Conservation (phyloP, 2,113 vertebrate species). For the Artemisiospiza belli region DNA sequence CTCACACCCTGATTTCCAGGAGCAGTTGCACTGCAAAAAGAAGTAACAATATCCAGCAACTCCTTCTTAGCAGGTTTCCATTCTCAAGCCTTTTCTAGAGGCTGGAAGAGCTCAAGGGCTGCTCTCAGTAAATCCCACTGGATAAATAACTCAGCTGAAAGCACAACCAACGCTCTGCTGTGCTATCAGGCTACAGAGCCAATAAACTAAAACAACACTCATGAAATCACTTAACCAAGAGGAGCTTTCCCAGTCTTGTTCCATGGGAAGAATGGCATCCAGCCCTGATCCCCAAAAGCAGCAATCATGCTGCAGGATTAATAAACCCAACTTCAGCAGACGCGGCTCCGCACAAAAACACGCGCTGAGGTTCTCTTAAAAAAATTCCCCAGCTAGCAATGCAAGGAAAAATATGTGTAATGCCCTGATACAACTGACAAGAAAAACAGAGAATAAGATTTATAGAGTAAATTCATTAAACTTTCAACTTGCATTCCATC, state of each 20-base stretch:
- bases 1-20: not conserved
- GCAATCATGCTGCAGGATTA: constrained; percentile 1
- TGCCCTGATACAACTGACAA: constrained; percentile 63
- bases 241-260: constrained; percentile 51
- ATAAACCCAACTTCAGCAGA: constrained; percentile 26
- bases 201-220: constrained; percentile 50
- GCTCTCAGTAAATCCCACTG: not conserved
- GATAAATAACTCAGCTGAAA: constrained; percentile 1
- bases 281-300: constrained; percentile 27
- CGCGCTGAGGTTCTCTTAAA: constrained; percentile 10
- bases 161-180: not conserved
- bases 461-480: constrained; percentile 67
- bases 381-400: constrained; percentile 55
- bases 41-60: not conserved
- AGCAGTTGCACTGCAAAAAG: not conserved
- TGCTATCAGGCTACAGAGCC: constrained; percentile 25
- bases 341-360: not conserved
- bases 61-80: not conserved
- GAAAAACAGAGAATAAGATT: constrained; percentile 69
- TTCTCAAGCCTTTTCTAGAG: not conserved
- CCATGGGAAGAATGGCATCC: constrained; percentile 35
- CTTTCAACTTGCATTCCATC: constrained; percentile 68
- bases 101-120: not conserved
- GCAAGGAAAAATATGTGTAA: constrained; percentile 65
- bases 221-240: constrained; percentile 43